phyloP scores from a whole-genome alignment of 2,888 invertebrate species.

The Conistra vaccinii region DNA sequence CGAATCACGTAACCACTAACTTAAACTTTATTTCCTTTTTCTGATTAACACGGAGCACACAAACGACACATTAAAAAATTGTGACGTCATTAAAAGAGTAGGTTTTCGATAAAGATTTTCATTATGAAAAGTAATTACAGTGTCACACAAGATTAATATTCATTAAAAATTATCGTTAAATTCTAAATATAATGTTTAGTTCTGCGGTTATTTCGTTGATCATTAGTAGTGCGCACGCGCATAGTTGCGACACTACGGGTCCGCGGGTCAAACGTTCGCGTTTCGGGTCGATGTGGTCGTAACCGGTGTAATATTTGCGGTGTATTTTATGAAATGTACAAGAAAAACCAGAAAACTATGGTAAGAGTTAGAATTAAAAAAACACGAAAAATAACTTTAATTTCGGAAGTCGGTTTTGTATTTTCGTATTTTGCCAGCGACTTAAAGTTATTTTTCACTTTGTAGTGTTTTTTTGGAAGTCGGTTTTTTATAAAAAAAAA shows the following conservation, averaged over 20 bases:
- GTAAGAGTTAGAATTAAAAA: slow-evolving; percentile 23
- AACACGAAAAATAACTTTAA: not conserved
- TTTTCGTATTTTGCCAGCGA: no score
- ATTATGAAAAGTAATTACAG: slow-evolving; percentile 20
- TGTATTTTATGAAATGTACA: not conserved
- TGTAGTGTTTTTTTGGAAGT: no score
- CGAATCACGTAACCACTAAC: not conserved
- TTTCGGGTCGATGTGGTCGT: slow-evolving; percentile 22
- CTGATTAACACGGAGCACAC: not conserved
- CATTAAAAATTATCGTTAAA: slow-evolving; percentile 50
- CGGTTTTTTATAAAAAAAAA: no score
- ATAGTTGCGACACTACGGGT: slow-evolving; percentile 22
- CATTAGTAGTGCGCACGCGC: slow-evolving; percentile 42
- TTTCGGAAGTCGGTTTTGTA: no score
- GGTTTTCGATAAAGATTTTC: slow-evolving; percentile 12
- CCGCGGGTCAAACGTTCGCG: slow-evolving; percentile 41
- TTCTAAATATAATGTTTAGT: slow-evolving; percentile 20
- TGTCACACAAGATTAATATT: slow-evolving; percentile 54
- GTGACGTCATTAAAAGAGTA: slow-evolving; percentile 7
- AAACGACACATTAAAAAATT: not conserved
- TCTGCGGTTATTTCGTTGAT: slow-evolving; percentile 13
- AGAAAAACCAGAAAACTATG: slow-evolving; percentile 3
- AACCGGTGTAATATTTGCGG: slow-evolving; percentile 1
- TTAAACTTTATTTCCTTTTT: not conserved
- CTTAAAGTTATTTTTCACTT: no score